These are phyloP conservation scores for Tuberolachnus salignus DNA, from an alignment of 2,888 invertebrate species.

Conservation along the genomic window DNA sequence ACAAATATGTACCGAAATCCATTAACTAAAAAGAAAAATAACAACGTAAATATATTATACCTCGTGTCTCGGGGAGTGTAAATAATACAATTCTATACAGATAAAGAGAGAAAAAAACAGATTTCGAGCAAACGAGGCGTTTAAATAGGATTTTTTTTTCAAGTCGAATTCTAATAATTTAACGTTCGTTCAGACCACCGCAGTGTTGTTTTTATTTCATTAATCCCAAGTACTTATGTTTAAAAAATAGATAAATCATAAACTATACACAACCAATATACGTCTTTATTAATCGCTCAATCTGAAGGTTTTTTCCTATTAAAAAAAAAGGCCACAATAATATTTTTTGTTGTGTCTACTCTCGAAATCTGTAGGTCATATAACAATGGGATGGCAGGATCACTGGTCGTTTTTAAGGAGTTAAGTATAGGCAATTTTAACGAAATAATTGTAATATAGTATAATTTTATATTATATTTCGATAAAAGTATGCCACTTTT, in stretches of 20 bases:
- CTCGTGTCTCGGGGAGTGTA: background rate
- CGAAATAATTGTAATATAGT: no score
- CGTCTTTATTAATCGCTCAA: background rate
- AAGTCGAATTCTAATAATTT: background rate
- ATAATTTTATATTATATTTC: no score
- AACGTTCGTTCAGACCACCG: background rate
- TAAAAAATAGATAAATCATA: background rate
- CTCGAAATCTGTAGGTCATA: no score
- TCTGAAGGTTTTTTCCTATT: no score
- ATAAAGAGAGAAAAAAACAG: background rate
- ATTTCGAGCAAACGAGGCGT: conserved; percentile 16
- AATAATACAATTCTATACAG: conserved; percentile 18
- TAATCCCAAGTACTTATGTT: background rate
- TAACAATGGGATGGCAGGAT: no score
- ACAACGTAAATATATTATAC: background rate
- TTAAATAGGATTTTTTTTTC: conserved; percentile 7
- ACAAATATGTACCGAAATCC: background rate
- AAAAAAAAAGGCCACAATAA: no score
- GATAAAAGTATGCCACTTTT: no score
- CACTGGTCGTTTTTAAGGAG: no score
- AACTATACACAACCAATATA: background rate
- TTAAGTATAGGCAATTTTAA: no score
- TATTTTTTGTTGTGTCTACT: no score
- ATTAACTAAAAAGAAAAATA: conserved; percentile 21
- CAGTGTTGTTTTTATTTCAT: background rate